Conservation (phyloP, 2,113 vertebrate species). For the Amazona guildingii region DNA sequence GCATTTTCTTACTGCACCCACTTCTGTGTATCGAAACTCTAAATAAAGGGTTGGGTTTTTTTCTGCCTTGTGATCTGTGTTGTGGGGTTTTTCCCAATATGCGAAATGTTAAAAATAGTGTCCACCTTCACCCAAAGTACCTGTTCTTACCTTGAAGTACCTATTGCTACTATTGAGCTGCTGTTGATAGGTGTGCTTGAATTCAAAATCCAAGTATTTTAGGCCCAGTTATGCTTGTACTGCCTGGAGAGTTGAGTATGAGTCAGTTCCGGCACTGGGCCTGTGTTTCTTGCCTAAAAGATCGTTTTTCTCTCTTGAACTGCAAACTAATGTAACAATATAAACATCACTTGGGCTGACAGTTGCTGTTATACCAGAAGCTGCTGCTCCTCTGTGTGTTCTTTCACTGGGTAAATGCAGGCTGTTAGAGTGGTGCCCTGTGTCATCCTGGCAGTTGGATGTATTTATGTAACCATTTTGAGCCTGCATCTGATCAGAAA, state of each 20-base stretch:
- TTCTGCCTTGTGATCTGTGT: neutral
- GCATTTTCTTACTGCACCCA: neutral
- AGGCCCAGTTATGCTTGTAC: neutral
- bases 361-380: neutral
- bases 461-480: neutral
- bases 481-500: neutral
- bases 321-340: neutral
- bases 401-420: neutral
- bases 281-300: neutral
- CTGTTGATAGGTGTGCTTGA: neutral
- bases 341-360: neutral
- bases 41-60: neutral
- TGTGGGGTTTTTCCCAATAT: neutral
- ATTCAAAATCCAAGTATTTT: neutral
- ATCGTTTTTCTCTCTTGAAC: neutral
- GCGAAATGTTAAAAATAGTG: neutral
- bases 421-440: fast-evolving
- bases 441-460: neutral
- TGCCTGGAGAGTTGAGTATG: neutral
- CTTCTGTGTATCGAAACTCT: neutral
- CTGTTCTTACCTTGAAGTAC: neutral
- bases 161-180: neutral
- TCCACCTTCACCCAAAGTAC: neutral
- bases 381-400: neutral
- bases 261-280: neutral